Base-by-base conservation (phyloP, 1,140 invertebrate genomes). In the Drosophila ercepeae region DNA sequence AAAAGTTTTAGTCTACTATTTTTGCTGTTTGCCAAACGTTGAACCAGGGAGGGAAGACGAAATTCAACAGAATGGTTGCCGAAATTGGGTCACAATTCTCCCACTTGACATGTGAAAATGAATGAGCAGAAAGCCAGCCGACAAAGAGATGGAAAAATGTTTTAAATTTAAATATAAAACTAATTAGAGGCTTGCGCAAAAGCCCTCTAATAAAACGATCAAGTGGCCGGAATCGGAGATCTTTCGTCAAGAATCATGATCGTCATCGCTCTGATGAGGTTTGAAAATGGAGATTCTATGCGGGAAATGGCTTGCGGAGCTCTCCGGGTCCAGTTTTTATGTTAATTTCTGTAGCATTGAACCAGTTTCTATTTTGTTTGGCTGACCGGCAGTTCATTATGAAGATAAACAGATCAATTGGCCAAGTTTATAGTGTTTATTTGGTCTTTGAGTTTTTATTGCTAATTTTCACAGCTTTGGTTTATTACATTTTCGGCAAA, bases 381-480 rank as follows among this genome's bases (percentile, higher is more conserved):
- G 48, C 16, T 16, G 25, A 27, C 53, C 34, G 21, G 4, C 34
- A n/a, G 50, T 16, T 39, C n/a, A 21, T 23, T 39, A 39, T n/a
- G 45, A 51, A 53, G 64, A 68, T 55, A 68, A 81, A 67, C 59
- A 70, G 41, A 61, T 82, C 72, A 82, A 73, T 82, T 76, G 67
- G 11, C 46, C 49, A 81, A 46, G 39, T 54, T 48, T 60, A 65
- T 53, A 49, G 58, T 42, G 19, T 57, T 71, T 61, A 75, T 53
- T 63, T 36, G 63, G 36, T 42, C 14, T 44, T 34, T 6, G 13
- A 54, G 21, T 61, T 50, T 61, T 55, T 60, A 67, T 82, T 60
- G 77, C 77, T 81, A 76, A 81, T 82, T 81, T 82, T 81, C 73
- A 81, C 78, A 82, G 78, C 27, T 63, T 82, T 53, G 74, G 39